phyloP scores from a whole-genome alignment of 2,888 invertebrate genomes.

The Holacanthella duospinosa region DNA sequence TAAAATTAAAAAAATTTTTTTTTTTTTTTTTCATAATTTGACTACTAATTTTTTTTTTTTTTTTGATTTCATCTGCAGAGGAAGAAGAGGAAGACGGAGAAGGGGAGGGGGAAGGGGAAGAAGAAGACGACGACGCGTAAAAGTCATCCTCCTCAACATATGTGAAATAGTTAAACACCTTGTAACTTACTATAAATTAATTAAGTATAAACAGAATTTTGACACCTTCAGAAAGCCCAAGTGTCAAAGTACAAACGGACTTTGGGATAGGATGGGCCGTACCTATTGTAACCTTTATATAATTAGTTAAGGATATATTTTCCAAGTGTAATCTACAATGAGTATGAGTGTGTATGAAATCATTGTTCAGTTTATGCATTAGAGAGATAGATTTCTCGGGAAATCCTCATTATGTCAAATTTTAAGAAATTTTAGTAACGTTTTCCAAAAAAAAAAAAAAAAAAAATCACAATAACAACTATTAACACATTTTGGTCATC shows the following conservation, averaged over 20 bases:
- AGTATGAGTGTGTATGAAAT: too few relatives aligned
- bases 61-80: constrained; percentile 25
- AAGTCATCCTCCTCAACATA: background rate
- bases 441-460: background rate
- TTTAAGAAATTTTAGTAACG: background rate
- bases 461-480: too few relatives aligned
- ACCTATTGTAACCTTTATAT: too few relatives aligned
- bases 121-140: constrained; percentile 49
- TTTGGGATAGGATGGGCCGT: background rate
- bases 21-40: constrained; percentile 13
- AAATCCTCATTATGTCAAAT: too few relatives aligned
- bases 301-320: too few relatives aligned
- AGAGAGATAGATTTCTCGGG: too few relatives aligned
- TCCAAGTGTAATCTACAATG: too few relatives aligned
- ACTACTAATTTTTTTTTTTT: background rate
- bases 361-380: too few relatives aligned
- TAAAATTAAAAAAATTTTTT: constrained; percentile 10
- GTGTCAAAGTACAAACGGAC: background rate
- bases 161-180: background rate
- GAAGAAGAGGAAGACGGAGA: constrained; percentile 49
- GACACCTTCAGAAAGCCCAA: background rate
- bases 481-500: too few relatives aligned
- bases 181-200: background rate
- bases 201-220: background rate
- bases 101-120: constrained; percentile 54